Base-by-base conservation (phyloP, 2,888 invertebrate species). In the Drosophila lutescens region DNA sequence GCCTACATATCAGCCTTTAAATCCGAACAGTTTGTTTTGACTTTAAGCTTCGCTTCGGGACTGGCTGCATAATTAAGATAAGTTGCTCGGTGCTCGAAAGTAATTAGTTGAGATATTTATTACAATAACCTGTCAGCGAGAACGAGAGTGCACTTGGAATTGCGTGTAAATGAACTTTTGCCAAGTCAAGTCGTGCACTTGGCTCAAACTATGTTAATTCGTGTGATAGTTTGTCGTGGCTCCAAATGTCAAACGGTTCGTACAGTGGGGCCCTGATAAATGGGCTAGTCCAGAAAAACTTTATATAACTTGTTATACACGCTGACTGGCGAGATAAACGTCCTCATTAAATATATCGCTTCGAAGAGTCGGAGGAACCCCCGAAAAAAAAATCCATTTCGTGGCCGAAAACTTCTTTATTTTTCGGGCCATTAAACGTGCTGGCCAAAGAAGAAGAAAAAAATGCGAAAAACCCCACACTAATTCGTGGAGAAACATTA, bases 91-190 rank as follows among this genome's bases (percentile, higher is more conserved):
- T 70, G 74, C 82, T 81, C 71, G 74, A 78, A 75, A 70, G 79
- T 83, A 83, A 83, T 83, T 83, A 83, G 83, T 74, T 53, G 70
- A 65, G 55, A 80, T 83, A 86, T 83, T 83, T 83, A 83, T 83
- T 83, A 73, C 86, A 80, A 83, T 83, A 80, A 83, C 80, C 83
- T 86, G 83, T 73, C 83, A 76, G 55, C 63, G 67, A 66, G 61
- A 58, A 47, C 62, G 47, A 62, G 47, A 62, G 53, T 54, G 54
- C 63, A 71, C 57, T 63, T 55, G 63, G 68, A 58, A 66, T 43
- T 70, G 56, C 74, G 36, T 55, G 46, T 59, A 70, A 58, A 56
- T 58, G 54, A 68, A 62, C 61, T 62, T 44, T 44, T 70, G 53
- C 63, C 50, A n/a, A 58, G 55, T 47, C 57, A 62, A 74, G 80